Evolutionary conservation across 2,888 invertebrate genomes (phyloP).

Genomic region (Sipha maydis): DNA sequence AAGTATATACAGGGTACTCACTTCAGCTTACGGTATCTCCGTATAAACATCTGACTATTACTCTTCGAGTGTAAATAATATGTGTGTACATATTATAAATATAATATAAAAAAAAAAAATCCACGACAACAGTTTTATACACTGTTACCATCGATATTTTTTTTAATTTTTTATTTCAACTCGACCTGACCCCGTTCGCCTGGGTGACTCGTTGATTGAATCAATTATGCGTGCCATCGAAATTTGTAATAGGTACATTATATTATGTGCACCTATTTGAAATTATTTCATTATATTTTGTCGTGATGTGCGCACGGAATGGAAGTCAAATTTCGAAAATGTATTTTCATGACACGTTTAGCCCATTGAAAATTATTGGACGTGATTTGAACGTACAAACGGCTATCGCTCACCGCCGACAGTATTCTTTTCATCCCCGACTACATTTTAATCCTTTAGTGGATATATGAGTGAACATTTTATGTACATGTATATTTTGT

Average conservation of each 20-base stretch:
- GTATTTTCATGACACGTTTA: slow-evolving; percentile 47
- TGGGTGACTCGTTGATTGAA: background rate
- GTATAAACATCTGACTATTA: background rate
- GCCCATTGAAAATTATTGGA: slow-evolving; percentile 49
- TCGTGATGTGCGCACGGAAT: slow-evolving; percentile 1
- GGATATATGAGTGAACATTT: background rate
- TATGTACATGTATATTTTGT: background rate
- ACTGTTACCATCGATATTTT: background rate
- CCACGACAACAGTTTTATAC: background rate
- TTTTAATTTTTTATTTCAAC: background rate
- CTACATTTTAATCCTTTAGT: background rate
- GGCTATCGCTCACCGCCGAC: background rate
- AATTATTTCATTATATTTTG: slow-evolving; percentile 18
- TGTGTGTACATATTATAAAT: background rate
- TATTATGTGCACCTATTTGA: slow-evolving; percentile 6
- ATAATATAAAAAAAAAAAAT: too few relatives aligned
- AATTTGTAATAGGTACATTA: background rate
- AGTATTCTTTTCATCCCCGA: background rate
- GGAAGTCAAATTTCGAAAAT: slow-evolving; percentile 49
- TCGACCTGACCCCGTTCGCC: slow-evolving; percentile 11
- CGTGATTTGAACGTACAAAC: slow-evolving; percentile 53
- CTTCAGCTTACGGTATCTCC: background rate
- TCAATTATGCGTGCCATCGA: background rate
- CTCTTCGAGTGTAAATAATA: background rate
- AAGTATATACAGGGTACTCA: slow-evolving; percentile 28